Evolutionary conservation across 2,888 invertebrate genomes (phyloP), one percentile per base, ranked within the genome.

Genomic region (Itoplectis maculator): DNA sequence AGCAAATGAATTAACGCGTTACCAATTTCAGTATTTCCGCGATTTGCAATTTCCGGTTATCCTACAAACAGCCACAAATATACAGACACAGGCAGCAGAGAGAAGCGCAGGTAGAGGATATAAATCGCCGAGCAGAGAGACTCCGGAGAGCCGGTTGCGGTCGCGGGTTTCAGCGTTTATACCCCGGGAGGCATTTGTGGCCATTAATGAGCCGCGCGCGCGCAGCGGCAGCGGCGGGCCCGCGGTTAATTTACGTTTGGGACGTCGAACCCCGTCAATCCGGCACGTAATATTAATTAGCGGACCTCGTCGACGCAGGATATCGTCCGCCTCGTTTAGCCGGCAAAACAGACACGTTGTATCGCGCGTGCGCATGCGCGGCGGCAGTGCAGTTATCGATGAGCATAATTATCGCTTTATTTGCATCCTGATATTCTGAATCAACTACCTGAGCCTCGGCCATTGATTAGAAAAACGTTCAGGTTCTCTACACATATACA

Each of bases 201-300:
- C 37, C 51, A 74, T 74, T 74, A 74, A 74, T 74, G 51, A 63
- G 51, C 70, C 70, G 11, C 63, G 49, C 42, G n/a, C n/a, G n/a
- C n/a, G n/a, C n/a, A n/a, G n/a, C n/a, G n/a, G n/a, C n/a, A n/a
- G n/a, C n/a, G 49, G 20, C 9, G 68, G n/a, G 68, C 51, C 51
- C 40, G 40, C 29, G 54, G 54, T 70, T 56, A 56, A 70, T 70
- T 70, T 56, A 40, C 69, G 69, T 70, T 70, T 70, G 42, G 69
- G 8, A 70, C 18, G 35, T 59, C 59, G 59, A 59, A 29, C 18
- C 51, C 15, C 29, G 29, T 70, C 45, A 59, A 40, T 20, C 23
- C 23, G 1, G 54, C 29, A 45, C 56, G 35, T 66, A 45, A 65
- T 75, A 56, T 66, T 66, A 66, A 75, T 75, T 65, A 56, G 75